Base-by-base conservation (phyloP, 2,113 vertebrate species). In the Colossoma macropomum region DNA sequence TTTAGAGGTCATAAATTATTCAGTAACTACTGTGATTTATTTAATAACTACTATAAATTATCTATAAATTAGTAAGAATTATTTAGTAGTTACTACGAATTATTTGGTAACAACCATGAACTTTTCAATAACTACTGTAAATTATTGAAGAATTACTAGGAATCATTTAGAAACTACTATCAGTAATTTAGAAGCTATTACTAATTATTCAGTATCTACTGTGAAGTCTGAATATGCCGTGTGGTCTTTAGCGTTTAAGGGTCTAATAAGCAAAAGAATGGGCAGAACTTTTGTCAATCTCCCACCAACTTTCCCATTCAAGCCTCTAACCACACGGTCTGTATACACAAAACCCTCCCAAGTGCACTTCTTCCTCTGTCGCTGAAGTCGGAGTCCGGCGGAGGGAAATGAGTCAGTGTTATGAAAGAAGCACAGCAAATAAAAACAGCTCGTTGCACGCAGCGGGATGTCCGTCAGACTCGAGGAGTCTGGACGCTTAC, bases 401-500 rank as follows among this genome's bases (percentile, higher is more conserved):
- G 50, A 17, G 50, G 16, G 21, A 56, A 10, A 8, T 56, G 12
- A 79, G 48, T 56, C 77, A 28, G 30, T 54, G 45, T 63, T 65
- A 32, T 80, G 23, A 80, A 30, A 74, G 70, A 65, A 54, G 25
- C 9, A 56, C 48, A 56, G 68, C 48, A 56, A 52, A 69, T 68
- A 25, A 79, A n/a, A 79, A 30, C 28, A 50, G 12, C 59, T 28
- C 25, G 34, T 30, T 72, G n/a, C 59, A 62, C 56, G 32, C 60
- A 81, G 15, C 12, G 45, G 69, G 65, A 41, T 41, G 59, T 56
- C 66, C 62, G 50, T 19, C 54, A 72, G 54, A 70, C 66, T 16
- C 34, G 48, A 7, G 56, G 21, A 34, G 45, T 23, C 30, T 45
- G n/a, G 71, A 73, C 45, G 21, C 21, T 56, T 25, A 59, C 69